Evolutionary conservation across 1,140 invertebrate genomes (phyloP).

Genomic region (Drosophila varians): DNA sequence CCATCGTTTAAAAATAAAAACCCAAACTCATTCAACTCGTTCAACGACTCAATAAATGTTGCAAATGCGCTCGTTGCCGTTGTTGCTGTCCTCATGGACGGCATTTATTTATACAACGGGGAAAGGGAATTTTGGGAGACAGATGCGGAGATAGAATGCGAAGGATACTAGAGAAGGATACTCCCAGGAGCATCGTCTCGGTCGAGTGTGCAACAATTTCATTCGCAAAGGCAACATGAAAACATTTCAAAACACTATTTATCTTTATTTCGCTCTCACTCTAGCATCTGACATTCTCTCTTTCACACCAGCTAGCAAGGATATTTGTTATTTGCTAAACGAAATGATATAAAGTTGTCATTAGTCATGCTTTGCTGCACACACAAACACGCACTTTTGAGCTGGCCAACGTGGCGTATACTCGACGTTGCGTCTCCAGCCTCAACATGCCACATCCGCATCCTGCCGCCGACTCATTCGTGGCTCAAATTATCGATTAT

Average conservation of each 20-base stretch:
- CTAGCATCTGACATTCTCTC: not conserved
- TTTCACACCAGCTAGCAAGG: slow-evolving; percentile 6
- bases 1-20: slow-evolving; percentile 75
- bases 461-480: slow-evolving; percentile 11
- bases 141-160: not conserved
- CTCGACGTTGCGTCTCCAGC: slow-evolving; percentile 33
- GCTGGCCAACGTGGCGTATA: slow-evolving; percentile 57
- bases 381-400: slow-evolving; percentile 20
- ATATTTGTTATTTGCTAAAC: slow-evolving; percentile 76
- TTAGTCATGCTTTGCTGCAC: slow-evolving; percentile 75
- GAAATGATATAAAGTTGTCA: slow-evolving; percentile 77
- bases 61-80: slow-evolving; percentile 69
- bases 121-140: not conserved
- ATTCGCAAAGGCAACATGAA: slow-evolving; percentile 43
- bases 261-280: slow-evolving; percentile 64
- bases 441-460: slow-evolving; percentile 19
- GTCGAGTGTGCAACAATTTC: slow-evolving; percentile 59
- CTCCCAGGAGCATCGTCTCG: slow-evolving; percentile 29
- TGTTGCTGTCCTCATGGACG: slow-evolving; percentile 10
- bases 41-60: slow-evolving; percentile 81
- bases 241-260: slow-evolving; percentile 75
- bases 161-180: not conserved
- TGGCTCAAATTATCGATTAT: slow-evolving; percentile 59
- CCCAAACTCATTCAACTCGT: slow-evolving; percentile 80
- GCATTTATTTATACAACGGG: slow-evolving; percentile 67